phyloP scores from a whole-genome alignment of 2,113 vertebrate genomes.

The Ctenomys sociabilis region DNA sequence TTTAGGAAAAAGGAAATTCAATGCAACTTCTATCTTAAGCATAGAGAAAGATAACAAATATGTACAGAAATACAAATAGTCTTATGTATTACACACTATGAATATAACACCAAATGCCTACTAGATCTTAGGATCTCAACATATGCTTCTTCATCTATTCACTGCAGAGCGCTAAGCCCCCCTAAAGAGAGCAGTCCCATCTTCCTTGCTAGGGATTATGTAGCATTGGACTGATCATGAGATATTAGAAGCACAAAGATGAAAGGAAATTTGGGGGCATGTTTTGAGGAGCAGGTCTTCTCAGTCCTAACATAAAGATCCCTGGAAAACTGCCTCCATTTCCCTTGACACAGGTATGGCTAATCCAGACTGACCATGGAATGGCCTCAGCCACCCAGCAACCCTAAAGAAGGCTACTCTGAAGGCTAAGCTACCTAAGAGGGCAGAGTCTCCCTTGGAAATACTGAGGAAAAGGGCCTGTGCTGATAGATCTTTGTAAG shows the following conservation, averaged over 20 bases:
- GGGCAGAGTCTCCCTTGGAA: not conserved
- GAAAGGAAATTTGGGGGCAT: not conserved
- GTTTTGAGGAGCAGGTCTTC: not conserved
- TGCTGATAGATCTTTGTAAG: not conserved
- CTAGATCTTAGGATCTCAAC: not conserved
- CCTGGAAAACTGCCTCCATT: not conserved
- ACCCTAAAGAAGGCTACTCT: not conserved
- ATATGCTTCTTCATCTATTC: not conserved
- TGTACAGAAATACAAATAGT: not conserved
- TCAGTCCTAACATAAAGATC: not conserved
- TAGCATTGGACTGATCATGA: not conserved
- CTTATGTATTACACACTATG: not conserved
- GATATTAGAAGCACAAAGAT: constrained; percentile 2
- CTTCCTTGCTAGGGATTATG: not conserved
- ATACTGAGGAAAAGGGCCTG: not conserved
- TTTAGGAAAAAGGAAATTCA: constrained; percentile 37
- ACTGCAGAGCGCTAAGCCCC: not conserved
- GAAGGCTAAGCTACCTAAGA: not conserved
- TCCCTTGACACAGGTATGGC: not conserved
- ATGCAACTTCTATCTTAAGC: not conserved
- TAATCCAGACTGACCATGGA: not conserved
- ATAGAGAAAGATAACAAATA: not conserved
- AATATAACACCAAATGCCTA: not conserved
- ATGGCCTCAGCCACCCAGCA: not conserved
- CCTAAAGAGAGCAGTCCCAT: not conserved